Evolutionary conservation across 2,797 vertebrate species (phyloP).

Genomic region (Myotis daubentonii): DNA sequence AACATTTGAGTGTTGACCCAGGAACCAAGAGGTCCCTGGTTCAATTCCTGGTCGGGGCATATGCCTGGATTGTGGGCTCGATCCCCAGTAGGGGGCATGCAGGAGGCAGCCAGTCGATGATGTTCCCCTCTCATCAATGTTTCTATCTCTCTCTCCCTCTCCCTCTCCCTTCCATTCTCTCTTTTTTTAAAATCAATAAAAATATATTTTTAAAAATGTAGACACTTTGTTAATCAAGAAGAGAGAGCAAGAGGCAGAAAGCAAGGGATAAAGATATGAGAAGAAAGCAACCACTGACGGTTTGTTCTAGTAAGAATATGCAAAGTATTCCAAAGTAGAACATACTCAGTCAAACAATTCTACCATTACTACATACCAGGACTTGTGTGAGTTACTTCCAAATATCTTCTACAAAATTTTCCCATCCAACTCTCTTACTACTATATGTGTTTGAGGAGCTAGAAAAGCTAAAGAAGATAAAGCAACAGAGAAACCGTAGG

Average conservation of each 20-base stretch:
- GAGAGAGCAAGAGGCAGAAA: neutral
- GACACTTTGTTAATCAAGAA: neutral
- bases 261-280: neutral
- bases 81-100: too few relatives aligned
- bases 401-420: constrained; percentile 33
- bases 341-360: neutral
- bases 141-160: too few relatives aligned
- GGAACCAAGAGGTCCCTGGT: too few relatives aligned
- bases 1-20: too few relatives aligned
- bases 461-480: neutral
- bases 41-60: too few relatives aligned
- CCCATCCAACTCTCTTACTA: neutral
- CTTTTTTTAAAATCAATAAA: too few relatives aligned
- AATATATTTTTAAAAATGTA: too few relatives aligned
- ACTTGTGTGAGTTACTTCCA: neutral
- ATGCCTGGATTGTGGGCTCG: too few relatives aligned
- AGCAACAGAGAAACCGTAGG: constrained; percentile 1
- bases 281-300: neutral
- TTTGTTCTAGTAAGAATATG: neutral
- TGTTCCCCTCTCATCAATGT: too few relatives aligned
- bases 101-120: too few relatives aligned
- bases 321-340: constrained; percentile 23
- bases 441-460: neutral
- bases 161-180: too few relatives aligned
- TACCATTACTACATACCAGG: neutral